Percentiles rank a stretch among this genome's conserved stretches.
Evolutionary conservation across 2,888 invertebrate genomes (phyloP).

Genomic region (Acanthacorydalis orientalis): DNA sequence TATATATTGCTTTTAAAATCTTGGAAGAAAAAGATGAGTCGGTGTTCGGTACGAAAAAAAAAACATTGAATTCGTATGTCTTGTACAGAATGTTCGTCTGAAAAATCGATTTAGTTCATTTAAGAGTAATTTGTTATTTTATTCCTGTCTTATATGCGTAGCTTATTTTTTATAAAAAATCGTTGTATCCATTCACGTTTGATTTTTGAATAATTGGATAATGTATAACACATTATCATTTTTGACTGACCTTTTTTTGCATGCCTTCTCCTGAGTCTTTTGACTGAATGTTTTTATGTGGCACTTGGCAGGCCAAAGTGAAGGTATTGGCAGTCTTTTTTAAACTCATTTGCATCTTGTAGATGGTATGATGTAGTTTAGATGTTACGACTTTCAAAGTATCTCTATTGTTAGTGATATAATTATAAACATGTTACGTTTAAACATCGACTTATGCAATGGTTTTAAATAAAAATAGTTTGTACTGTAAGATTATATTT

Average conservation of each 20-base stretch:
- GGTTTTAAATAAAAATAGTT: no score
- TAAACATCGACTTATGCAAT: no score
- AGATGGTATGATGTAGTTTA: background rate
- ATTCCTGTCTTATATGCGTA: no score
- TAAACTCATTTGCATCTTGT: conserved; percentile 24
- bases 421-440: no score
- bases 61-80: background rate
- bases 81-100: background rate
- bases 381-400: background rate
- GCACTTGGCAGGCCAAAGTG: conserved; percentile 51
- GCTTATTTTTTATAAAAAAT: background rate
- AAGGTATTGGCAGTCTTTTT: conserved; percentile 36
- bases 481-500: no score
- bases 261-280: conserved; percentile 49
- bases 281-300: conserved; percentile 59
- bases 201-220: conserved; percentile 3
- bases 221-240: conserved; percentile 12
- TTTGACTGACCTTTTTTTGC: conserved; percentile 33
- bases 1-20: no score
- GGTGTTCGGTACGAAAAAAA: no score
- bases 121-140: no score
- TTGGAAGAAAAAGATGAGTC: no score
- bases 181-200: background rate
- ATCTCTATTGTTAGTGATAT: no score
- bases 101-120: no score